Conservation (phyloP, 2,797 vertebrate species). For the Acrossocheilus fasciatus region DNA sequence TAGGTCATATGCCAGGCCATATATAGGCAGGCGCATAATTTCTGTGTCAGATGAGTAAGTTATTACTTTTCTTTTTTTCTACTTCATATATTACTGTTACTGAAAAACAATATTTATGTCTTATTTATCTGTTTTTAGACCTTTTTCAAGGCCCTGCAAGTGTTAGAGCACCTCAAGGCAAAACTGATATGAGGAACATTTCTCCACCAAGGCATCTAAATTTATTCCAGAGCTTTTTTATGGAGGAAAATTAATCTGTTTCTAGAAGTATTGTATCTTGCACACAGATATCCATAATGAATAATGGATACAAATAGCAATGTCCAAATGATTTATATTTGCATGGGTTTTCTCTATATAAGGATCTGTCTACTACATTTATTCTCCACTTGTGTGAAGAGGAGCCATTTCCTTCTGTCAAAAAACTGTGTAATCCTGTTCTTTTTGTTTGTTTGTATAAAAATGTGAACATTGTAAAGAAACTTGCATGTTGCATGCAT, state of each 20-base stretch:
- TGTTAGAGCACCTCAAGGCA: neutral
- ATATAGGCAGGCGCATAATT: neutral
- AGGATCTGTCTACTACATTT: neutral
- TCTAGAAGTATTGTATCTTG: neutral
- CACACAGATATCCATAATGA: neutral
- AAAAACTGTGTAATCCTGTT: neutral
- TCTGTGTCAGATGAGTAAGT: constrained; percentile 22
- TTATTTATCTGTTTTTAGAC: constrained; percentile 16
- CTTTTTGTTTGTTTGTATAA: neutral
- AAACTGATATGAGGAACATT: neutral
- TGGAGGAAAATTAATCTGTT: neutral
- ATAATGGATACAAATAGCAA: neutral
- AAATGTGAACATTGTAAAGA: neutral
- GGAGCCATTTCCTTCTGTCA: neutral
- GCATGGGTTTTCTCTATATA: neutral
- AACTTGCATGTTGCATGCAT: neutral
- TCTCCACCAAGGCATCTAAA: neutral
- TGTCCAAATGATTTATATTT: neutral
- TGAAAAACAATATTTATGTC: neutral
- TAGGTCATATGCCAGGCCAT: neutral
- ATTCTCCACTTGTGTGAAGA: neutral
- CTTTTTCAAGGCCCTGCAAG: neutral
- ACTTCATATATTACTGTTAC: neutral
- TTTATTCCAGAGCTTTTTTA: neutral
- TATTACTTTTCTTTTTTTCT: neutral